phyloP scores from a whole-genome alignment of 2,888 invertebrate species.

The Halictus quadricinctus region DNA sequence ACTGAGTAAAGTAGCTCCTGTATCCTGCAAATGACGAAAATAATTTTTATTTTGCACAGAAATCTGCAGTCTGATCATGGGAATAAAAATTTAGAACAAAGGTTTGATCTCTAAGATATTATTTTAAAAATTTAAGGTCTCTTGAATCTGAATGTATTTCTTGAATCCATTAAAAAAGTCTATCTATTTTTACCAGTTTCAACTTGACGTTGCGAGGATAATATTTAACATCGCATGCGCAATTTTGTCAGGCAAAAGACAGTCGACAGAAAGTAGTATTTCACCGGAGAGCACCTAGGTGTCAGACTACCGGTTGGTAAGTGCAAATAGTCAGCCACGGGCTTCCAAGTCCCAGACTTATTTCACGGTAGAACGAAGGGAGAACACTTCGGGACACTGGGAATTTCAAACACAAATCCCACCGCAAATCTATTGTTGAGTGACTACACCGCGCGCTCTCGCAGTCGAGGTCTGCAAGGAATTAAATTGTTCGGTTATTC shows the following conservation, averaged over 20 bases:
- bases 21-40: no score
- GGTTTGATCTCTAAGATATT: no score
- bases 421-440: slow-evolving; percentile 63
- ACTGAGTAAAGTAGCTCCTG: no score
- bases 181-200: not conserved
- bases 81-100: no score
- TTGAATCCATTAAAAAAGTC: no score
- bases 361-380: slow-evolving; percentile 77
- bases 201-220: not conserved
- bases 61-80: no score
- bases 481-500: slow-evolving; percentile 49
- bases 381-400: slow-evolving; percentile 70
- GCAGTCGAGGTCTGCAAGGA: slow-evolving; percentile 39
- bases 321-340: slow-evolving; percentile 76
- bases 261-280: slow-evolving; percentile 65
- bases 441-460: slow-evolving; percentile 49
- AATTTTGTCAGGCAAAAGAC: slow-evolving; percentile 59
- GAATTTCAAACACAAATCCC: slow-evolving; percentile 70
- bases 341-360: slow-evolving; percentile 74
- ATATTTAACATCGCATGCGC: slow-evolving; percentile 51
- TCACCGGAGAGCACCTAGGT: slow-evolving; percentile 75
- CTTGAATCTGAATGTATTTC: no score
- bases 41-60: no score
- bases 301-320: slow-evolving; percentile 77
- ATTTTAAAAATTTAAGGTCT: no score